Base-by-base conservation (phyloP, 2,888 invertebrate genomes). In the Ischnus inquisitorius region DNA sequence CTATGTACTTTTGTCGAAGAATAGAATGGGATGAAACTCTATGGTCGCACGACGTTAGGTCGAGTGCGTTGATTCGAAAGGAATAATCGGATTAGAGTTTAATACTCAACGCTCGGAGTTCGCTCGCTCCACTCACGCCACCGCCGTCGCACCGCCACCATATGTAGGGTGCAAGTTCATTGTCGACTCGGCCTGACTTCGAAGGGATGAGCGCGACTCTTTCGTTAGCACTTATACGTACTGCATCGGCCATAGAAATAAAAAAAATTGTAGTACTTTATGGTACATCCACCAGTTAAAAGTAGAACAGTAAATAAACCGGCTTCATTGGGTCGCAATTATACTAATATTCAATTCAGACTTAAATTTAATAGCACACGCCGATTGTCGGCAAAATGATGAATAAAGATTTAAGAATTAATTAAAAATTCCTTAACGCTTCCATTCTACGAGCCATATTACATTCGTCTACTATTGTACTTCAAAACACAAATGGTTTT, bases 51-150 rank as follows among this genome's bases (percentile, higher is more conserved):
- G 74, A 51, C 62, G 68, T 76, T 74, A 76, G 79, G 68, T 79
- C 84, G 88, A 88, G 87, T 86, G 86, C 89, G 87, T 86, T 88
- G 89, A 90, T 88, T 89, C 86, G 87, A 88, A 89, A 87, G 86
- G 88, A 89, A 88, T 90, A 89, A 90, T 90, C 89, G 88, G 90
- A 90, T 90, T 89, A 89, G 86, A 86, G 86, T 88, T 89, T 90
- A 88, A 90, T 90, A 87, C 88, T 85, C 81, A 84, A 86, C 76
- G 86, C 84, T 85, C 82, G 84, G 84, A 79, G 77, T 83, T 71
- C 62, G 68, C 60, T 85, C 87, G 83, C 68, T 34, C 84, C 87
- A 83, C 87, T 86, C 84, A 79, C 80, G 46, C 78, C 39, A 16
- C 60, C 41, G 64, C 54, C 69, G 48, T 62, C 41, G 62, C 68